Conservation (phyloP, 1,140 invertebrate genomes). For the Diorhabda carinulata region DNA sequence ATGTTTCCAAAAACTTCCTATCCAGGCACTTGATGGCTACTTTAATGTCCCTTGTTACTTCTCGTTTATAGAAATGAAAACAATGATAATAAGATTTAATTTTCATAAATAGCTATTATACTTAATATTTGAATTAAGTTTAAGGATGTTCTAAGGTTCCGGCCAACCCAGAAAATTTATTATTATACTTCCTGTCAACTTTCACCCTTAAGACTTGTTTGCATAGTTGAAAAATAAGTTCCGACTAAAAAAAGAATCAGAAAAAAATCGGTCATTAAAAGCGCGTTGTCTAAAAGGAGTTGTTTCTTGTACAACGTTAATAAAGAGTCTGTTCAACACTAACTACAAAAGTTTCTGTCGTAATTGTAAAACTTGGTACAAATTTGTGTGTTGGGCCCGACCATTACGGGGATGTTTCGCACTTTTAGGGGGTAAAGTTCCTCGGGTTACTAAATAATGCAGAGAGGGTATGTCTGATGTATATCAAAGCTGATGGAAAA, state of each 20-base stretch:
- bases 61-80: no score
- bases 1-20: no score
- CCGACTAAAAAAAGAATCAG: not conserved
- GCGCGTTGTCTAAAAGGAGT: slow-evolving; percentile 17
- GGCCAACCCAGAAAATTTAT: slow-evolving; percentile 6
- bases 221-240: slow-evolving; percentile 11
- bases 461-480: slow-evolving; percentile 34
- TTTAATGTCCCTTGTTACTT: no score
- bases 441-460: slow-evolving; percentile 39
- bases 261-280: slow-evolving; percentile 20
- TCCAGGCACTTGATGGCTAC: no score
- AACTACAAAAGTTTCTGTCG: slow-evolving; percentile 37
- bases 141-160: not conserved
- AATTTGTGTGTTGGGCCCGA: slow-evolving; percentile 36
- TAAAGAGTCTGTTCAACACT: slow-evolving; percentile 32
- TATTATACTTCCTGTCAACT: slow-evolving; percentile 7
- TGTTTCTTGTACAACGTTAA: slow-evolving; percentile 29
- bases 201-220: slow-evolving; percentile 12
- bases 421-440: slow-evolving; percentile 36
- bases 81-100: not conserved
- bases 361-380: slow-evolving; percentile 40
- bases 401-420: slow-evolving; percentile 39
- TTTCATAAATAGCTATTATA: not conserved
- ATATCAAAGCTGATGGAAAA: slow-evolving; percentile 36
- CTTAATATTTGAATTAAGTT: slow-evolving; percentile 4